Base-by-base conservation (phyloP, 2,888 invertebrate species). In the Dendrolimus pini region DNA sequence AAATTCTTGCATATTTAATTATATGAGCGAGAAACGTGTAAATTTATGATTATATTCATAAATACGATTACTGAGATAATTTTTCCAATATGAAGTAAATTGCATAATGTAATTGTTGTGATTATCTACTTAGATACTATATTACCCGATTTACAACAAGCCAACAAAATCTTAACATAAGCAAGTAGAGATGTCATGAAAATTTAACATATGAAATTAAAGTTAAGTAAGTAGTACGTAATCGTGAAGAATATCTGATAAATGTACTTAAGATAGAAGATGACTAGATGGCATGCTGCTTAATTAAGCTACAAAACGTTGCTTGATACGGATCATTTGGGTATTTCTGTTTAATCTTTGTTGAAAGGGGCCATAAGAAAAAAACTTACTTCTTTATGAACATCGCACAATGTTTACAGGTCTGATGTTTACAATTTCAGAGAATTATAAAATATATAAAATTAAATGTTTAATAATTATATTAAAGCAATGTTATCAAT, bases 281-380 rank as follows among this genome's bases (percentile, higher is more conserved):
- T 64, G 66, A 68, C 68, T 70, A 69, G 69, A 67, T 60, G 63
- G 66, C 68, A 65, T 67, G 69, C 73, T 75, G 30, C 30, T 30
- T 74, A 30, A 30, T 30, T 30, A 61, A 60, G 68, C 69, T 68
- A 74, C 77, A 77, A 75, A 65, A 72, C 72, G 30, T 75, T 72
- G 84, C 80, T 84, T 80, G 61, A 63, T 72, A 71, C 67, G 68
- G 66, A 71, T 73, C 61, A 69, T 72, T 75, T 77, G 72, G 70
- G 65, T 72, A 74, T 71, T 78, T 80, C 65, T 72, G 73, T 80
- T 78, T 64, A 68, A 66, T 69, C 77, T 77, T 80, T 72, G 80
- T 81, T 82, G 82, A 80, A 81, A 73, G 88, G 88, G 86, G 89
- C 86, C 89, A 88, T 80, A 72, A 74, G 70, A 72, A 70, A 70